These are phyloP conservation scores for Drosophila falleni DNA, from an alignment of 2,888 invertebrate species.

Conservation along the genomic window DNA sequence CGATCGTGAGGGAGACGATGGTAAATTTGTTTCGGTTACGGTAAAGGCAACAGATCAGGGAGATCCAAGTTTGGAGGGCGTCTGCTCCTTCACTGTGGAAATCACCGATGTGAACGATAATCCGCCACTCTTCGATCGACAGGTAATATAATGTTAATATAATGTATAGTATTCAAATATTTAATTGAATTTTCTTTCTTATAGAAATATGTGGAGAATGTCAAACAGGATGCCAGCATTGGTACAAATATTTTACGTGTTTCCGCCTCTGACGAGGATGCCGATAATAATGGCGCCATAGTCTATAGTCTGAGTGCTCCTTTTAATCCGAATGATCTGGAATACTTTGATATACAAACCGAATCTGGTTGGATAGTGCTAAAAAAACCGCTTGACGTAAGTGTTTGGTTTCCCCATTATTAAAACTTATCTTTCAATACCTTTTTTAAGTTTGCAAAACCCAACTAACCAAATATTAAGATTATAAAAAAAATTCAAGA, in stretches of 20 bases:
- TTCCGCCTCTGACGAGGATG: slow-evolving; percentile 98
- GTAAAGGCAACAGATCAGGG: slow-evolving; percentile 99
- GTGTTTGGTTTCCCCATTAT: slow-evolving; percentile 86
- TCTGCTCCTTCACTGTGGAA: slow-evolving; percentile 99
- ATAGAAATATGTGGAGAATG: slow-evolving; percentile 98
- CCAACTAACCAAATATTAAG: slow-evolving; percentile 69
- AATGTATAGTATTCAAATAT: neutral
- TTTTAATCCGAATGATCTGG: slow-evolving; percentile 94
- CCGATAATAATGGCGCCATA: slow-evolving; percentile 98
- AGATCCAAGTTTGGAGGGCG: slow-evolving; percentile 98
- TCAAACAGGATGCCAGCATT: slow-evolving; percentile 98
- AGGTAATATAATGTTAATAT: slow-evolving; percentile 87
- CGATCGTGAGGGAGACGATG: slow-evolving; percentile 98
- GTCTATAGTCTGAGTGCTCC: slow-evolving; percentile 96
- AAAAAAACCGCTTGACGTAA: slow-evolving; percentile 98
- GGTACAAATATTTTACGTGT: slow-evolving; percentile 97
- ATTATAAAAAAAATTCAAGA: slow-evolving; percentile 42
- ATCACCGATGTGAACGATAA: slow-evolving; percentile 99
- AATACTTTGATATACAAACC: slow-evolving; percentile 98
- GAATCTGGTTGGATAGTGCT: slow-evolving; percentile 99
- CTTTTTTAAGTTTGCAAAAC: slow-evolving; percentile 60
- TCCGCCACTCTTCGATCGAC: slow-evolving; percentile 96
- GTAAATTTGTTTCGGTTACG: slow-evolving; percentile 97
- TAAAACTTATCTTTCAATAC: neutral
- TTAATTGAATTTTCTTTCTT: neutral